Percentiles rank a stretch among this genome's conserved stretches.
phyloP scores from a whole-genome alignment of 2,113 vertebrate species.

The Herpetotheres cachinnans region DNA sequence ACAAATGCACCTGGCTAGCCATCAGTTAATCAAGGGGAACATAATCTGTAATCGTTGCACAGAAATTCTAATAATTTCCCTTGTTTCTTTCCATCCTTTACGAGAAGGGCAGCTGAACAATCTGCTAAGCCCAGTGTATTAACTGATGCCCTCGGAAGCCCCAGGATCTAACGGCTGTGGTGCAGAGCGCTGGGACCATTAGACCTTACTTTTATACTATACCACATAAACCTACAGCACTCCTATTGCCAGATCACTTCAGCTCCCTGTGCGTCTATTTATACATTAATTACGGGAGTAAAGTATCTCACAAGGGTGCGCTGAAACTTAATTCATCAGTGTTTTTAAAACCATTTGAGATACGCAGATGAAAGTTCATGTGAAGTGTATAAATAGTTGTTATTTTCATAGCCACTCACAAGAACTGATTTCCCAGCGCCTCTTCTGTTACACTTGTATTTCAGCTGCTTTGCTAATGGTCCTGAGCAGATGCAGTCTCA shows the following conservation, averaged over 20 bases:
- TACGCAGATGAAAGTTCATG: neutral
- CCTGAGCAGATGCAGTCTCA: neutral
- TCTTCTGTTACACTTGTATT: neutral
- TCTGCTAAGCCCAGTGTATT: neutral
- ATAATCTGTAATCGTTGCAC: neutral
- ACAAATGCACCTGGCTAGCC: neutral
- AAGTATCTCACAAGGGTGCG: neutral
- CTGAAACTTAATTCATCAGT: neutral
- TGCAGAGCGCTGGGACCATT: neutral
- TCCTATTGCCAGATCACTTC: neutral
- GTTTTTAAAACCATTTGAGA: neutral
- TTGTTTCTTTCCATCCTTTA: neutral
- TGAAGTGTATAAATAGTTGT: neutral
- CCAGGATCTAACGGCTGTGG: neutral
- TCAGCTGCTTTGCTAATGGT: neutral
- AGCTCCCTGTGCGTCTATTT: neutral
- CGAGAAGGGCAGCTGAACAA: neutral
- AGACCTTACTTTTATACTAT: neutral
- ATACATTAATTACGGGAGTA: neutral
- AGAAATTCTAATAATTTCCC: neutral
- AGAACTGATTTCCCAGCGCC: neutral
- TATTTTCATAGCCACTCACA: neutral
- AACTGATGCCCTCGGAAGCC: neutral
- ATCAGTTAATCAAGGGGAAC: neutral
- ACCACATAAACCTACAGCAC: neutral